Evolutionary conservation across 2,797 vertebrate species (phyloP), one percentile per base, ranked within the genome.

Genomic region (Acanthopagrus latus): DNA sequence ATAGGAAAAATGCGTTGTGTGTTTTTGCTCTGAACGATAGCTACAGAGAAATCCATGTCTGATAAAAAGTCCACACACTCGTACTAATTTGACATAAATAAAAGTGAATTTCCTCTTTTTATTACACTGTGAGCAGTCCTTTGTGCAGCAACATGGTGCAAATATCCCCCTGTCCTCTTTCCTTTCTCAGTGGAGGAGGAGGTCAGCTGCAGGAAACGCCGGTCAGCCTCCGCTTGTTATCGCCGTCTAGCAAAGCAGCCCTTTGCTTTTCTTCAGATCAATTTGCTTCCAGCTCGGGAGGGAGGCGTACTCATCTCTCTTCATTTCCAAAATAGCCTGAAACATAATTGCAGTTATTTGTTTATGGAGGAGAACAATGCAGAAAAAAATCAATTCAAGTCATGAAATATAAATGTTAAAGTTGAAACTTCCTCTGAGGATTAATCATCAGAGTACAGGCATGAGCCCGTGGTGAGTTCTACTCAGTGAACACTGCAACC

Each of bases 201-300:
- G 54, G 51, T 71, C 62, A 57, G 70, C 57, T 73, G 20, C 60
- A 60, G 79, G 63, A 38, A 77, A 69, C 46, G 2, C 67, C 76
- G 65, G 71, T 82, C 79, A 44, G 59, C 71, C 62, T 83, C 76
- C 69, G 43, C 50, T 70, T 33, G 50, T 71, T 71, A 52, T 62
- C 1, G 18, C 71, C 38, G 64, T 84, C 72, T 95, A 92, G 74
- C 83, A 93, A 64, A 94, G 88, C 69, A 95, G 86, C 69, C 94
- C 94, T 92, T 95, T 95, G 86, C 89, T 95, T 88, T 94, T 95
- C 90, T 94, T 95, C 89, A 93, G 90, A 79, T 95, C 94, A n/a
- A 78, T 89, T 83, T 94, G 92, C 75, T 94, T 92, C 88, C 91
- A 92, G 82, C 74, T 86, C 8, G 94, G 94, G 57, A 95, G 91